Percentiles rank a stretch among this genome's conserved stretches.
phyloP scores from a whole-genome alignment of 2,113 vertebrate genomes.

The Lophotis ruficrista region DNA sequence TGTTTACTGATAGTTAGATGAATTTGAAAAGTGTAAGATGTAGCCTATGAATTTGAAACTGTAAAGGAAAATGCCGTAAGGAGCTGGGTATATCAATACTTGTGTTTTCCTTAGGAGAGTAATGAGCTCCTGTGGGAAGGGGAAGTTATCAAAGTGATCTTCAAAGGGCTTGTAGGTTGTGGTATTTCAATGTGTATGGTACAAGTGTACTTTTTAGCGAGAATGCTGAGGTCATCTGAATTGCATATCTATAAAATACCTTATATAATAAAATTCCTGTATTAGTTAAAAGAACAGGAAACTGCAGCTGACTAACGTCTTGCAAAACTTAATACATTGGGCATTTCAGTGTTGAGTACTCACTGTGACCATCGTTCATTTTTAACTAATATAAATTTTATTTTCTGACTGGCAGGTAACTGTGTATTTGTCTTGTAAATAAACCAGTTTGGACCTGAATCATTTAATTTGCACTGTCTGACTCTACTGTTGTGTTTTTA shows the following conservation, averaged over 20 bases:
- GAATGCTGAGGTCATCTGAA: conserved; percentile 5
- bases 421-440: background rate
- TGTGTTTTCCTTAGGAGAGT: conserved; percentile 46
- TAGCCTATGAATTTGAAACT: conserved; percentile 16
- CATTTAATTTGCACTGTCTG: background rate
- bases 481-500: background rate
- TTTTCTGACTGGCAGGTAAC: background rate
- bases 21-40: conserved; percentile 12
- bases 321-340: background rate
- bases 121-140: conserved; percentile 73
- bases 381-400: background rate
- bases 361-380: background rate
- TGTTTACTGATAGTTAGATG: conserved; percentile 18
- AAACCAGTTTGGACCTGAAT: background rate
- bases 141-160: conserved; percentile 52
- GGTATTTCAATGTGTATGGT: conserved; percentile 49
- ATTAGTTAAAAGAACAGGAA: background rate
- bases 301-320: background rate
- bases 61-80: conserved; percentile 34
- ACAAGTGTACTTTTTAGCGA: background rate
- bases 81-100: conserved; percentile 1
- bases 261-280: background rate
- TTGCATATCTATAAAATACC: background rate
- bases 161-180: conserved; percentile 50
- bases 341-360: background rate